Percentiles rank a stretch among this genome's conserved stretches.
Evolutionary conservation across 1,140 invertebrate genomes (phyloP).

Genomic region (Trichonephila clavata): DNA sequence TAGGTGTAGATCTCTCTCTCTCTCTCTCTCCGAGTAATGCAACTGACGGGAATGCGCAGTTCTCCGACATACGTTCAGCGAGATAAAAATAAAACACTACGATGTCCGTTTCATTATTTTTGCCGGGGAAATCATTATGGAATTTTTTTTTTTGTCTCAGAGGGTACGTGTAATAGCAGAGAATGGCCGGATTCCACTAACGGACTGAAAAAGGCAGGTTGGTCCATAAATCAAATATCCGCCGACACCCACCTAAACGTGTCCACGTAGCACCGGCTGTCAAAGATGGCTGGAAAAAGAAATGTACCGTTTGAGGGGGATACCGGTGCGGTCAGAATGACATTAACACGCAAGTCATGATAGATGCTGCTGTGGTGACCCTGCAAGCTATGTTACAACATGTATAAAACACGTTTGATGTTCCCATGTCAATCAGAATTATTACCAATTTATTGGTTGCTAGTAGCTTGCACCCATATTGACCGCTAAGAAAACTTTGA

Average conservation of each 20-base stretch:
- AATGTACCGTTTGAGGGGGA: neutral
- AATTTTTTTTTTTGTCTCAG: too few species aligned
- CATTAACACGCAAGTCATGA: neutral
- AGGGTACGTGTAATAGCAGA: too few species aligned
- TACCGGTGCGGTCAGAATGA: neutral
- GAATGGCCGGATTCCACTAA: too few species aligned
- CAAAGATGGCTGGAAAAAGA: neutral
- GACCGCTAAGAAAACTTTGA: too few species aligned
- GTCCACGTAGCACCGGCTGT: neutral
- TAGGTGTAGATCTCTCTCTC: too few species aligned
- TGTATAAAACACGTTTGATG: neutral
- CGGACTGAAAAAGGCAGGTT: neutral
- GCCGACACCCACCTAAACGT: neutral
- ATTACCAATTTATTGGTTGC: neutral
- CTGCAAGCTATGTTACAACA: neutral
- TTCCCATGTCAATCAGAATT: neutral
- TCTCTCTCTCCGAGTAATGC: too few species aligned
- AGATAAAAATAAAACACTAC: too few species aligned
- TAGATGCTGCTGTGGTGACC: too few species aligned
- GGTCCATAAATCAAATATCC: neutral
- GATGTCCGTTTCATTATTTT: too few species aligned
- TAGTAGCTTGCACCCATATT: neutral
- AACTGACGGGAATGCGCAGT: too few species aligned
- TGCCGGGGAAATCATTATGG: too few species aligned
- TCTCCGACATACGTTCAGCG: too few species aligned